Evolutionary conservation across 2,888 invertebrate species (phyloP).

Genomic region (Meandrusa payeni): DNA sequence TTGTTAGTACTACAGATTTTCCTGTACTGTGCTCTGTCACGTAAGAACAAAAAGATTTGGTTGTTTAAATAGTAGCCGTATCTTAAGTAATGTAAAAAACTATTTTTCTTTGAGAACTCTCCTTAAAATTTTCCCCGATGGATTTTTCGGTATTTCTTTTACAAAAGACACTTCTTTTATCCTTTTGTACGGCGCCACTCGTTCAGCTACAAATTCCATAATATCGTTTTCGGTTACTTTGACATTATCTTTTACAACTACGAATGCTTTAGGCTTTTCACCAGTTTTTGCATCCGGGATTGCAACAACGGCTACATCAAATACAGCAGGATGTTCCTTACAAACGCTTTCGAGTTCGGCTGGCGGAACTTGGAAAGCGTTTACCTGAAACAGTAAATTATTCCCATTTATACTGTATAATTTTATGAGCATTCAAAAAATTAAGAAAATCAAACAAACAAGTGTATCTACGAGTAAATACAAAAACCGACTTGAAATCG

Average conservation of each 20-base stretch:
- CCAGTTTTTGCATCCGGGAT: slow-evolving; percentile 84
- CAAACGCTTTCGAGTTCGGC: slow-evolving; percentile 91
- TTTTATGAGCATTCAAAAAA: too few relatives aligned
- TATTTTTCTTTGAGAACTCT: slow-evolving; percentile 69
- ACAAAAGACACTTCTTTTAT: slow-evolving; percentile 84
- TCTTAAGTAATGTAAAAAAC: too few relatives aligned
- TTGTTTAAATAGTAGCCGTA: too few relatives aligned
- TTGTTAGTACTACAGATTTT: too few relatives aligned
- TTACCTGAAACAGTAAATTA: slow-evolving; percentile 74
- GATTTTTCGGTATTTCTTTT: slow-evolving; percentile 87
- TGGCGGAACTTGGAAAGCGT: slow-evolving; percentile 90
- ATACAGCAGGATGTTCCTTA: slow-evolving; percentile 85
- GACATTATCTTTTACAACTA: slow-evolving; percentile 77
- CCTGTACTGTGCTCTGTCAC: too few relatives aligned
- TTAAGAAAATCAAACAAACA: too few relatives aligned
- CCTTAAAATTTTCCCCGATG: slow-evolving; percentile 89
- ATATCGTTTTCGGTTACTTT: slow-evolving; percentile 78
- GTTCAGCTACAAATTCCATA: slow-evolving; percentile 81
- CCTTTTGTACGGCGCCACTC: slow-evolving; percentile 89
- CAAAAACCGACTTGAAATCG: too few relatives aligned
- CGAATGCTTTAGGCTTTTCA: slow-evolving; percentile 88
- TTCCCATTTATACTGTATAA: too few relatives aligned
- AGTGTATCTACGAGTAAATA: too few relatives aligned
- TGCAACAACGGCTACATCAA: slow-evolving; percentile 92
- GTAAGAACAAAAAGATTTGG: too few relatives aligned